These are phyloP conservation scores for Nanorana parkeri DNA, from an alignment of 2,113 vertebrate species.

Conservation along the genomic window DNA sequence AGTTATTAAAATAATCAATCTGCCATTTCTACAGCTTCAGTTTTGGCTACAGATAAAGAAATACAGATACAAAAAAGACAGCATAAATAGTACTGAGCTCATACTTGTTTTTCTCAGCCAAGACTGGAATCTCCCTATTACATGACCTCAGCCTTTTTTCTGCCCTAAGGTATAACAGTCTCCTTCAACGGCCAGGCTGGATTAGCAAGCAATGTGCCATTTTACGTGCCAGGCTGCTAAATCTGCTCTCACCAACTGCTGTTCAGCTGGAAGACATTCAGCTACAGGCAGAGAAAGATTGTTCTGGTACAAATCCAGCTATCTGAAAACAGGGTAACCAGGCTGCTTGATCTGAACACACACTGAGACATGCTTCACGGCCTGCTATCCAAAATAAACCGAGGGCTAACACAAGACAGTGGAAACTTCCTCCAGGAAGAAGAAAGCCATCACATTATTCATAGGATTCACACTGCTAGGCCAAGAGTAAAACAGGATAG, in stretches of 20 bases:
- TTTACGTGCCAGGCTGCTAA: constrained; percentile 19
- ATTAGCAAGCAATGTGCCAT: neutral
- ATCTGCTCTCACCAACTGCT: neutral
- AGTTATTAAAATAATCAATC: no score
- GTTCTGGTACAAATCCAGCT: neutral
- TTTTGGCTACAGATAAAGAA: neutral
- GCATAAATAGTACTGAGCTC: neutral
- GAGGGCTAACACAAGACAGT: neutral
- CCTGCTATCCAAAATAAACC: neutral
- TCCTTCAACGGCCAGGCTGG: neutral
- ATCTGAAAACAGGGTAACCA: neutral
- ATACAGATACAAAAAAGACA: neutral
- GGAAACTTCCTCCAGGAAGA: neutral
- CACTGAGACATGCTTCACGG: neutral
- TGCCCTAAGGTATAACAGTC: constrained; percentile 13
- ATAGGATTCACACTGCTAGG: no score
- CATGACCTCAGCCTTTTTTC: constrained; percentile 16
- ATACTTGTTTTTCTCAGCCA: neutral
- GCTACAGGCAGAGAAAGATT: constrained; percentile 5
- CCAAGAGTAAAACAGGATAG: no score
- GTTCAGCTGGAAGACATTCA: constrained; percentile 10
- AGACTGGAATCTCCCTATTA: constrained; percentile 2
- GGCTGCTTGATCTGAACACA: neutral
- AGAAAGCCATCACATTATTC: neutral
- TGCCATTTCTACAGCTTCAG: no score